Evolutionary conservation across 1,140 invertebrate species (phyloP).

Genomic region (Euura lappo): DNA sequence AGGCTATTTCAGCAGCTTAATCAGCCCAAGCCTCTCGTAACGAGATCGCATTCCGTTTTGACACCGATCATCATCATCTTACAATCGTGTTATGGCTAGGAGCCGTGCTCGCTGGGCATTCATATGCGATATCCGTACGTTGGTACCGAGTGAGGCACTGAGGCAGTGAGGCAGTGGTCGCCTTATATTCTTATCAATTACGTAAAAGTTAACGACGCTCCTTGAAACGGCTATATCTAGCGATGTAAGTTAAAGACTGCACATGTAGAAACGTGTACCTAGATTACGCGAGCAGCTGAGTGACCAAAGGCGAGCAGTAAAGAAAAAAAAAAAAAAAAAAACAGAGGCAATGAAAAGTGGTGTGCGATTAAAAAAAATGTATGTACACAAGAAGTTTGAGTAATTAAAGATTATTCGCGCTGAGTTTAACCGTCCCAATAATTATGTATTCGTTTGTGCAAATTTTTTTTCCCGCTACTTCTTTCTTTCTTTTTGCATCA

Average conservation of each 20-base stretch:
- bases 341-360: too few relatives aligned
- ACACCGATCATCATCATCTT: constrained; percentile 1
- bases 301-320: too few relatives aligned
- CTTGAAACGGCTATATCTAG: not conserved
- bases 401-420: too few relatives aligned
- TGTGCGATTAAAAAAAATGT: too few relatives aligned
- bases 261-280: too few relatives aligned
- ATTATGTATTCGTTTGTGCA: not conserved
- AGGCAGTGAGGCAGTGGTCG: too few relatives aligned
- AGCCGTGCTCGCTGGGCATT: not conserved
- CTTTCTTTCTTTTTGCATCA: not conserved
- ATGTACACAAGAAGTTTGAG: too few relatives aligned
- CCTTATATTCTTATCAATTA: not conserved
- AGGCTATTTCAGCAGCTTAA: not conserved
- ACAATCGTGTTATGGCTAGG: too few relatives aligned
- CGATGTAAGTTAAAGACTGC: too few relatives aligned
- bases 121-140: not conserved
- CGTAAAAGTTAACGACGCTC: not conserved
- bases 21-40: not conserved
- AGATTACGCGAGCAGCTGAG: too few relatives aligned
- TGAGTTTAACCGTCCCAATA: not conserved
- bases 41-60: not conserved
- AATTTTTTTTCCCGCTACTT: not conserved
- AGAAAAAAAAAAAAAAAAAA: too few relatives aligned
- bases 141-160: not conserved